A percentile compares a stretch with the other conserved stretches of the same genome.
These are phyloP conservation scores for Microtus ochrogaster DNA, from an alignment of 2,113 vertebrate species.

Conservation along the genomic window DNA sequence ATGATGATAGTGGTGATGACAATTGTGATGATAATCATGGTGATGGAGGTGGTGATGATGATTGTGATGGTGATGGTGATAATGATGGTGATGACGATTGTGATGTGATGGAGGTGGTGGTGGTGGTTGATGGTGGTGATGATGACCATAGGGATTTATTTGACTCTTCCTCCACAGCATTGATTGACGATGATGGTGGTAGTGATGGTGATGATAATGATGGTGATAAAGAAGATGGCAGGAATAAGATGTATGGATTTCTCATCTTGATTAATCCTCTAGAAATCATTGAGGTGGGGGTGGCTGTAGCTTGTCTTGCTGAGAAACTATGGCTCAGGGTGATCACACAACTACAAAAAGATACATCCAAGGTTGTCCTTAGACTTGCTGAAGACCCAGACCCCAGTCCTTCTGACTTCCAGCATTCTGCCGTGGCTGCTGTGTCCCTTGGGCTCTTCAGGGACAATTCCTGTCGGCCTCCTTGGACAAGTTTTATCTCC, in stretches of 20 bases:
- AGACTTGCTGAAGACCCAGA: fast-evolving
- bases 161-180: not conserved
- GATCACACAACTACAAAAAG: not conserved
- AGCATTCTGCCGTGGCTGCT: not conserved
- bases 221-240: not conserved
- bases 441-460: no score
- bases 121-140: not conserved
- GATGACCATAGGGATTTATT: not conserved
- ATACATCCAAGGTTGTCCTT: not conserved
- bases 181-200: not conserved
- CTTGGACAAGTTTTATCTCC: not conserved
- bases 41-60: not conserved
- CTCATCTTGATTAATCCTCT: not conserved
- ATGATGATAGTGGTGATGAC: not conserved
- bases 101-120: not conserved
- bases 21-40: not conserved
- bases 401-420: not conserved
- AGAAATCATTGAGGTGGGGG: not conserved
- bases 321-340: not conserved
- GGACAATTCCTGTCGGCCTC: not conserved
- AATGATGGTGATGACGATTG: not conserved
- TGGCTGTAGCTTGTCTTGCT: not conserved
- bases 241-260: not conserved
- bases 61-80: not conserved
- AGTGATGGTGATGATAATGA: not conserved